These are phyloP conservation scores for Chymomyza caudatula DNA, from an alignment of 2,888 invertebrate genomes.

Conservation along the genomic window DNA sequence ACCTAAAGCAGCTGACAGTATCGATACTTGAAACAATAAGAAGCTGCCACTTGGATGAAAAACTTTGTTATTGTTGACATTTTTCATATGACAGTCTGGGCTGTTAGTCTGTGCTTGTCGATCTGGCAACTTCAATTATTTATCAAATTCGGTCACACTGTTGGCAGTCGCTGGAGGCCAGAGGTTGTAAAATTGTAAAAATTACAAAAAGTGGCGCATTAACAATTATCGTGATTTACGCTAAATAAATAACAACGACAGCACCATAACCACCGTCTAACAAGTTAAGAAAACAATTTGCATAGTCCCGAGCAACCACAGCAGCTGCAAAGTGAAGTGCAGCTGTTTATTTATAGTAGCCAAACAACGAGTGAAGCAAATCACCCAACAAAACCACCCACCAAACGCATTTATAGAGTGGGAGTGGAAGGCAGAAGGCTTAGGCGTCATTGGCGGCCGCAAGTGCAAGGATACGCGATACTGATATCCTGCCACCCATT, in stretches of 20 bases:
- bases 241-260: background rate
- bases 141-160: background rate
- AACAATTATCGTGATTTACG: background rate
- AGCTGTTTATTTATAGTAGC: constrained; percentile 57
- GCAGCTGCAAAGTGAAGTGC: constrained; percentile 29
- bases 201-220: background rate
- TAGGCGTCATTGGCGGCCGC: constrained; percentile 36
- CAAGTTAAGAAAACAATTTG: constrained; percentile 24
- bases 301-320: constrained; percentile 31
- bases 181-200: background rate
- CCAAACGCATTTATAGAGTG: background rate
- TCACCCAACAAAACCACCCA: background rate
- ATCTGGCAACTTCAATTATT: background rate
- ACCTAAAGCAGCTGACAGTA: background rate
- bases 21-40: background rate
- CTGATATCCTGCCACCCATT: constrained; percentile 18
- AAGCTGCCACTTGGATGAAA: background rate
- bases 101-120: background rate
- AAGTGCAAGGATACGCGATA: constrained; percentile 54
- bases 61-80: background rate
- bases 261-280: background rate
- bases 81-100: background rate
- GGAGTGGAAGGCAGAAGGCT: constrained; percentile 31
- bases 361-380: constrained; percentile 26
- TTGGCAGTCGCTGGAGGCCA: background rate